Base-by-base conservation (phyloP, 1,140 invertebrate species). In the Scaptomyza hsui region DNA sequence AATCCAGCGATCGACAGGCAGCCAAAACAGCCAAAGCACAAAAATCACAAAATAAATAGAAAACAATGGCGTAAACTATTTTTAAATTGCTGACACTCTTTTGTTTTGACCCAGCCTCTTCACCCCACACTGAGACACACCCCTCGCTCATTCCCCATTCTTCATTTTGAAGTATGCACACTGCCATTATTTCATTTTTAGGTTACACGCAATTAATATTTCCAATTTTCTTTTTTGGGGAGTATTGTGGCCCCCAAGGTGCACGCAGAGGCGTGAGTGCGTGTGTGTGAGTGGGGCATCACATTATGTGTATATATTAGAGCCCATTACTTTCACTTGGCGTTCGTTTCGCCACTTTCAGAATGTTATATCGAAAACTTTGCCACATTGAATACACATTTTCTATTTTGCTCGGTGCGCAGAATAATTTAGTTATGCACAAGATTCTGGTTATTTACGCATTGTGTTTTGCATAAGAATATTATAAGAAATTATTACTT, bases 151-250 rank as follows among this genome's bases (percentile, higher is more conserved):
- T 2, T 13, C 7, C 44, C 35, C 51, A 41, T 15, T 21, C 15
- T 53, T 41, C 18, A 49, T 53, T 26, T 37, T 48, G 45, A 69
- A 79, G 73, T 73, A 75, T 63, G 73, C 73, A 81, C 77, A 85
- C 69, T 81, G 80, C 77, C 78, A 77, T 81, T 77, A 71, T 64
- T 74, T 65, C 65, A 70, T 75, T 80, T 86, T 80, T 80, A 77
- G 81, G 81, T 86, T 86, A 81, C 81, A 86, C 69, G 55, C 81
- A 80, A 85, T 85, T 86, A 80, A 86, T 86, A 81, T 74, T 85
- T 77, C 35, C 61, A 77, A 51, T 71, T 85, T 71, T 74, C 55
- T 4, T 37, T 4, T 37, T 37, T 39, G 2, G 41, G 51, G 21
- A 29, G 16, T 35, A 52, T 26, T 59, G 29, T 37, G 59, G 59